Conservation (phyloP, 2,113 vertebrate species). For the Anolis carolinensis region DNA sequence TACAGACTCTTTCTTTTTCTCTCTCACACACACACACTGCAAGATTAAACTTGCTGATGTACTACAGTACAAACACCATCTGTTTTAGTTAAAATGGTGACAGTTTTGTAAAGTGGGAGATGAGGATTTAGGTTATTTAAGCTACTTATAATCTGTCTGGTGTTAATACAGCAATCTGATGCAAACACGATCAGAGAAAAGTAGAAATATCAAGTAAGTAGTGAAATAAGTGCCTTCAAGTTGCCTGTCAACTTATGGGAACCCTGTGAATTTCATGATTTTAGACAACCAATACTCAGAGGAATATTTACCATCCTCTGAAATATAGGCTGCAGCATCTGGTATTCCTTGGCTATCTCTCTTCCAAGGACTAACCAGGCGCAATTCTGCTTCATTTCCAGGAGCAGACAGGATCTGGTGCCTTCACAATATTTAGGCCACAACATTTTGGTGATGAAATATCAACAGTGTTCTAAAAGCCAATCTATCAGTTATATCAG, state of each 20-base stretch:
- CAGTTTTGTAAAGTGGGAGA: slow-evolving; percentile 5
- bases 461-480: not conserved
- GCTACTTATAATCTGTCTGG: slow-evolving; percentile 28
- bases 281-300: too few relatives aligned
- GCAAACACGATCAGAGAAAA: not conserved
- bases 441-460: not conserved
- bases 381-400: too few relatives aligned
- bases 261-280: too few relatives aligned
- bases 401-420: too few relatives aligned
- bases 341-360: too few relatives aligned
- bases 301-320: too few relatives aligned
- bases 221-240: too few relatives aligned
- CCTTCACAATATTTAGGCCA: too few relatives aligned
- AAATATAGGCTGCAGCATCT: too few relatives aligned
- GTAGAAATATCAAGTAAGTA: not conserved
- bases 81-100: slow-evolving; percentile 31
- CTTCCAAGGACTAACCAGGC: too few relatives aligned
- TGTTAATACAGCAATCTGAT: not conserved
- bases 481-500: not conserved
- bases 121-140: not conserved
- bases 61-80: slow-evolving; percentile 35
- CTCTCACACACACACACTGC: not conserved
- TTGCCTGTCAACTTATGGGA: too few relatives aligned
- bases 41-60: not conserved
- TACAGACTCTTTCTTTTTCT: too few relatives aligned